Conservation (phyloP, 2,888 invertebrate genomes). For the Choristoneura rosaceana region DNA sequence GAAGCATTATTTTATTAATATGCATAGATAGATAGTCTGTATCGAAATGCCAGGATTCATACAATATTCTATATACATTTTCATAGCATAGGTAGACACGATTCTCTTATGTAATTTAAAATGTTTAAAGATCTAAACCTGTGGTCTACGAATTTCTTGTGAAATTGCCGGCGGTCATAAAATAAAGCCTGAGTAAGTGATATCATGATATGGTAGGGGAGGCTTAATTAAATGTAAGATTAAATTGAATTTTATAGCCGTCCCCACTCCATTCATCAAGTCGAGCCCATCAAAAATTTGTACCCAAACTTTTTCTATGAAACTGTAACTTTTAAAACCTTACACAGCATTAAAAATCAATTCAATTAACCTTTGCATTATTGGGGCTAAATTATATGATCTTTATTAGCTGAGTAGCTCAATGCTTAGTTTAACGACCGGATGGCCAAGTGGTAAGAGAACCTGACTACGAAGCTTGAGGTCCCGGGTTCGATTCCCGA, state of each 20-base stretch:
- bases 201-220: background rate
- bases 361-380: background rate
- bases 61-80: background rate
- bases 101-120: background rate
- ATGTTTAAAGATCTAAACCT: background rate
- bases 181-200: background rate
- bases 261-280: background rate
- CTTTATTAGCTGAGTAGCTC: background rate
- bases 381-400: background rate
- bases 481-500: too few species aligned
- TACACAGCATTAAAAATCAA: background rate
- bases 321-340: background rate
- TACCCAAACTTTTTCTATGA: background rate
- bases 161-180: background rate
- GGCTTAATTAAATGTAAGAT: slow-evolving; percentile 1
- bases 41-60: too few species aligned
- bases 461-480: too few species aligned
- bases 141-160: background rate
- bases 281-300: background rate
- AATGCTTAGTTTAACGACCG: too few species aligned
- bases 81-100: background rate
- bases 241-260: background rate
- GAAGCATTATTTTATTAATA: too few species aligned
- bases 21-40: too few species aligned
- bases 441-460: too few species aligned